These are phyloP conservation scores for Archips crataeganus DNA, from an alignment of 2,888 invertebrate genomes.

Conservation along the genomic window DNA sequence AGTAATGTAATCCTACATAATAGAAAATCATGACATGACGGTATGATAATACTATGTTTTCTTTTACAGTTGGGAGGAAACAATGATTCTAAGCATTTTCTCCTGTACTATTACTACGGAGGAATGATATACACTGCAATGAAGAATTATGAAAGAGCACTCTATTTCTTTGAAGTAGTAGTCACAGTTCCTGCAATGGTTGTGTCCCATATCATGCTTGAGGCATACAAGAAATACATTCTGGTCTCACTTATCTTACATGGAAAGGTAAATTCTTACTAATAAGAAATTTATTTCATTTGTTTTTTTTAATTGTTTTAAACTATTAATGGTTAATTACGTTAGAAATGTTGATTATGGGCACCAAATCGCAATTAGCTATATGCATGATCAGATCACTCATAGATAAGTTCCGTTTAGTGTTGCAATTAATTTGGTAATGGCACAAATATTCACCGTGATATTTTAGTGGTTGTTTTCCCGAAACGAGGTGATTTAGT, in stretches of 20 bases:
- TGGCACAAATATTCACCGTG: too few relatives aligned
- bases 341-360: too few relatives aligned
- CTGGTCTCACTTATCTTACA: conserved; percentile 95
- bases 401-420: too few relatives aligned
- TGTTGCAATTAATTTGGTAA: too few relatives aligned
- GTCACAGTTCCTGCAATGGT: conserved; percentile 97
- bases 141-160: conserved; percentile 96
- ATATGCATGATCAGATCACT: too few relatives aligned
- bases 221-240: conserved; percentile 98
- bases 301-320: too few relatives aligned
- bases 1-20: too few relatives aligned
- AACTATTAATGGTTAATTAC: too few relatives aligned
- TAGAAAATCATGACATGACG: too few relatives aligned
- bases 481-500: too few relatives aligned
- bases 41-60: conserved; percentile 2
- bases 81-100: conserved; percentile 95
- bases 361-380: too few relatives aligned
- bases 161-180: conserved; percentile 98
- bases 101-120: conserved; percentile 98
- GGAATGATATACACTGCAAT: conserved; percentile 98
- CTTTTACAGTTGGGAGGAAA: conserved; percentile 88
- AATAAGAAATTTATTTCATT: not conserved
- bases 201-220: conserved; percentile 98
- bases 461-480: too few relatives aligned
- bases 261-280: conserved; percentile 90